Base-by-base conservation (phyloP, 92 coral and sea anemone species). In the Zoanthus sociatus region DNA sequence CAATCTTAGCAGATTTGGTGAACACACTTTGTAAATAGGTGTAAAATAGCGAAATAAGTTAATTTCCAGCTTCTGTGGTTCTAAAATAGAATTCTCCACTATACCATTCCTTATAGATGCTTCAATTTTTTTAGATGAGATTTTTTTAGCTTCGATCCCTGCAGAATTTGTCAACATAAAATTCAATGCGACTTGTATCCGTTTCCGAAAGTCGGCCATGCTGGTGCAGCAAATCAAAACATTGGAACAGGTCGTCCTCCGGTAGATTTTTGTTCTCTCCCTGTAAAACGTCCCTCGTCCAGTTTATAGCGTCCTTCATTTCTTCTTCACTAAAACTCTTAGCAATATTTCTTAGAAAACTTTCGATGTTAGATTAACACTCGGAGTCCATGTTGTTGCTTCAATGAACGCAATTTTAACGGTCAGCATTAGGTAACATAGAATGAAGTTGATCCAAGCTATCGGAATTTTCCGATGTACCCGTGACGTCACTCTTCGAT, bases 181-280 rank as follows among this genome's bases (percentile, higher is more conserved):
- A 64, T 17, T 77, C 76, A 32, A 86, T 30, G 2, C 30, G 32
- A 33, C 56, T 67, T 17, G 89, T 63, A 8, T 86, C 71, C 44
- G 12, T 45, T 18, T 44, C 21, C 11, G 61, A 61, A 10, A 86
- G 30, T 26, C 56, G 75, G 47, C 84, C 84, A 60, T 86, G 89
- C 10, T 48, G 55, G 42, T 66, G 74, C 56, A 77, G 67, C 61
- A 74, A 67, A 26, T 86, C 54, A 17, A 86, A 77, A 20, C 77
- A 77, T 14, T 64, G 44, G n/a, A 5, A 0, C 12, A 86, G 10
- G 13, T 21, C 47, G 60, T 86, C 69, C 2, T 77, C 68, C 26
- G 84, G 78, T 4, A 86, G 18, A 47, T 86, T 86, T 42, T 30
- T 53, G 37, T 60, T 77, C 9, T 86, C 84, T 17, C 89, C 89